These are phyloP conservation scores for Archaeoteleia sp. DNA, from an alignment of 2,888 invertebrate genomes.

Conservation along the genomic window DNA sequence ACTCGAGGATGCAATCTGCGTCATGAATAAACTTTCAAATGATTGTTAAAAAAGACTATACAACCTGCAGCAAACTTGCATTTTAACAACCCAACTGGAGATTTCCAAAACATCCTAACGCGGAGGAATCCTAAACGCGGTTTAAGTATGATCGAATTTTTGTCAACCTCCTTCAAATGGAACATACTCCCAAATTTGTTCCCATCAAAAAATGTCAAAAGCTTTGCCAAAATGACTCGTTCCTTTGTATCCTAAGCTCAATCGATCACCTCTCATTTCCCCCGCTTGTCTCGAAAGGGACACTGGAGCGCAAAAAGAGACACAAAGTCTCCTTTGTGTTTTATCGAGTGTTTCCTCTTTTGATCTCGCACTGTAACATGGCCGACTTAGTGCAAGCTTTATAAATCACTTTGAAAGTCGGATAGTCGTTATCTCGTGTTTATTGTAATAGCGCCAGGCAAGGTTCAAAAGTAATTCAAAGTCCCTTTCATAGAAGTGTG, in stretches of 20 bases:
- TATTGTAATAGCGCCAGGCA: conserved; percentile 31
- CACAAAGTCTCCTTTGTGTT: conserved; percentile 41
- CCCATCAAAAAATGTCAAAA: not conserved
- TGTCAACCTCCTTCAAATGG: not conserved
- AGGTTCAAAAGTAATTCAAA: conserved; percentile 17
- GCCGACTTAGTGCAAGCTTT: conserved; percentile 40
- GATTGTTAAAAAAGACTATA: too few relatives aligned
- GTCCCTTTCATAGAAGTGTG: conserved; percentile 15
- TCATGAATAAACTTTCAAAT: too few relatives aligned
- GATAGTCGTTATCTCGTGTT: conserved; percentile 43
- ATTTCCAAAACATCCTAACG: too few relatives aligned
- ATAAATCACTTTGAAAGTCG: conserved; percentile 46
- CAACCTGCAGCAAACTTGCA: too few relatives aligned
- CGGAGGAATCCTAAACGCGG: too few relatives aligned
- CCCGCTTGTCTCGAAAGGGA: conserved; percentile 26
- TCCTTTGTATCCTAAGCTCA: conserved; percentile 33
- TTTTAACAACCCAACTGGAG: too few relatives aligned
- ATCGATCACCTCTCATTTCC: conserved; percentile 34
- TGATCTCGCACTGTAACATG: conserved; percentile 34
- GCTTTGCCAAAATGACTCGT: conserved; percentile 9
- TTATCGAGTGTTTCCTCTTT: conserved; percentile 46
- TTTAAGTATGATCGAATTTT: not conserved
- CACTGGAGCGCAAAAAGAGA: conserved; percentile 25
- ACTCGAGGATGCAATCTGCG: too few relatives aligned
- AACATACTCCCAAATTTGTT: conserved; percentile 8